These are phyloP conservation scores for Albula glossodonta DNA, from an alignment of 2,113 vertebrate genomes.

Conservation along the genomic window DNA sequence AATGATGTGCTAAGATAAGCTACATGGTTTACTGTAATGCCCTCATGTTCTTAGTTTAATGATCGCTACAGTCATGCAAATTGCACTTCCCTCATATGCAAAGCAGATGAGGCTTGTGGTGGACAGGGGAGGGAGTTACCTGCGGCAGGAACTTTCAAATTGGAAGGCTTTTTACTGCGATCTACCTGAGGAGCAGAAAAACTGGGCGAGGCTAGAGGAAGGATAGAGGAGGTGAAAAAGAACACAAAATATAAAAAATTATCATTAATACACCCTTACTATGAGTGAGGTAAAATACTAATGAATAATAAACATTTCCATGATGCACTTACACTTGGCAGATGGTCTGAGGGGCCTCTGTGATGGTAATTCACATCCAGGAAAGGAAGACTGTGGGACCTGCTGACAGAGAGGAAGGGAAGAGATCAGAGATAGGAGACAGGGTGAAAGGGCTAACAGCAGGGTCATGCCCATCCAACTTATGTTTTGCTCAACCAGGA, in stretches of 20 bases:
- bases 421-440: background rate
- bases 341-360: background rate
- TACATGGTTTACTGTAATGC: no score
- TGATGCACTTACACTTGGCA: background rate
- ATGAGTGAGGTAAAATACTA: no score
- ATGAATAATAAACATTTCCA: background rate
- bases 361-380: background rate
- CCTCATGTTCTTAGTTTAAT: no score
- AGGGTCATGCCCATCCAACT: no score
- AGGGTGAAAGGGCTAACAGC: background rate
- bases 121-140: background rate
- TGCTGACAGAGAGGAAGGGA: background rate
- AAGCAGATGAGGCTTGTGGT: background rate
- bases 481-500: no score
- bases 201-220: background rate
- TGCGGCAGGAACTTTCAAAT: background rate
- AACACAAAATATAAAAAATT: no score
- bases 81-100: background rate
- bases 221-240: no score
- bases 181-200: conserved; percentile 6
- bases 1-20: no score
- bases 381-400: background rate
- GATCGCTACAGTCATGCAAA: no score
- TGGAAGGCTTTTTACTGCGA: background rate
- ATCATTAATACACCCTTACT: no score